phyloP scores from a whole-genome alignment of 1,140 invertebrate genomes.

The Goniozus legneri region DNA sequence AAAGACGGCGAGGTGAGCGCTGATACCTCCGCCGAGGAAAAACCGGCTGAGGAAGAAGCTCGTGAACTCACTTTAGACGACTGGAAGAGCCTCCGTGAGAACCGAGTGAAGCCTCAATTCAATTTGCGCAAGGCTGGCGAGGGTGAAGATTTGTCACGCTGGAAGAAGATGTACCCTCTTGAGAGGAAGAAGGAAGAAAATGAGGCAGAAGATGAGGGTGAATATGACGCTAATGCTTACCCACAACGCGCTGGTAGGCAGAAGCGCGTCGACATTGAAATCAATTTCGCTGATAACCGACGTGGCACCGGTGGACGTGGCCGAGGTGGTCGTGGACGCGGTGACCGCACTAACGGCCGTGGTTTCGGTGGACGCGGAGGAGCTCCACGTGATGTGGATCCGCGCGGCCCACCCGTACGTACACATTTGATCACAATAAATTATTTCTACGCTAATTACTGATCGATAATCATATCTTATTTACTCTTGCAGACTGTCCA shows the following conservation, averaged over 20 bases:
- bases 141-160: conserved; percentile 84
- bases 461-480: not conserved
- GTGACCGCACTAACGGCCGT: conserved; percentile 41
- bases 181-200: conserved; percentile 76
- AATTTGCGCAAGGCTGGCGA: conserved; percentile 90
- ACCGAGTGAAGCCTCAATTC: conserved; percentile 76
- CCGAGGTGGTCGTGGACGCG: conserved; percentile 52
- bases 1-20: conserved; percentile 47
- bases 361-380: conserved; percentile 45
- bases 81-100: conserved; percentile 78
- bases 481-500: conserved; percentile 23
- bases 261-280: conserved; percentile 85
- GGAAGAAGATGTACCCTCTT: conserved; percentile 87
- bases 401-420: conserved; percentile 20
- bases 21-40: conserved; percentile 42
- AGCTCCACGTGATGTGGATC: conserved; percentile 35
- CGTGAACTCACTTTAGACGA: conserved; percentile 84
- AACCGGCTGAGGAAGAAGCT: conserved; percentile 69
- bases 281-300: conserved; percentile 81
- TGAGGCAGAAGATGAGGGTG: conserved; percentile 65
- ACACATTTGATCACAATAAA: conserved; percentile 2
- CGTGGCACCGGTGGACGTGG: conserved; percentile 65
- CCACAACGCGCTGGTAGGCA: conserved; percentile 83
- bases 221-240: conserved; percentile 72
- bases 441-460: not conserved